Evolutionary conservation across 2,888 invertebrate species (phyloP).

Genomic region (Sycophila texana): DNA sequence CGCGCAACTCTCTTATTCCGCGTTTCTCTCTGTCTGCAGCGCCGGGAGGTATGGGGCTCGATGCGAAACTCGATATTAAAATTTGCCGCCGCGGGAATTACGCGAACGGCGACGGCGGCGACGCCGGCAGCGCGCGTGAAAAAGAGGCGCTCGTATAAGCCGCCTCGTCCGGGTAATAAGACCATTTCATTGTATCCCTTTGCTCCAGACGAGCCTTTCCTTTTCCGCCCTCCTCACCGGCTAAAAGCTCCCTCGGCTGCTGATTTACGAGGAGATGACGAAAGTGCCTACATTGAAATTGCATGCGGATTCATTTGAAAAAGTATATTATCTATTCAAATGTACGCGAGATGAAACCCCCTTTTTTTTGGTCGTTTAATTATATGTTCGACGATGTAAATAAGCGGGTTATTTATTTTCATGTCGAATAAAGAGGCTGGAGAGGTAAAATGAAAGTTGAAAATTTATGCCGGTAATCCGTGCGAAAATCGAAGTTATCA

Average conservation of each 20-base stretch:
- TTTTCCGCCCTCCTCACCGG: conserved; percentile 1
- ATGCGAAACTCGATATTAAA: conserved; percentile 75
- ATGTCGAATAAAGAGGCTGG: background rate
- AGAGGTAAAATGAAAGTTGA: background rate
- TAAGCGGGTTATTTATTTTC: too few relatives aligned
- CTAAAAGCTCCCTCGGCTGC: conserved; percentile 4
- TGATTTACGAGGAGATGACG: conserved; percentile 30
- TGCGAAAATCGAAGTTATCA: conserved; percentile 35
- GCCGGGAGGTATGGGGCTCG: conserved; percentile 65
- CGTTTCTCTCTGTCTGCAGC: conserved; percentile 48
- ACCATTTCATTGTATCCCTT: conserved; percentile 59
- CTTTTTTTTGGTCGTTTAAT: too few relatives aligned
- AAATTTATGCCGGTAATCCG: background rate
- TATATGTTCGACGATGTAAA: too few relatives aligned
- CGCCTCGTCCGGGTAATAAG: conserved; percentile 68
- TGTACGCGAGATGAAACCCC: too few relatives aligned
- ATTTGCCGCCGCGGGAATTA: conserved; percentile 70
- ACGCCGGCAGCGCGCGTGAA: conserved; percentile 56
- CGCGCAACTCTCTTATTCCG: conserved; percentile 23
- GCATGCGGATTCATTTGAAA: background rate
- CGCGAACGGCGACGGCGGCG: conserved; percentile 61
- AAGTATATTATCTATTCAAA: too few relatives aligned
- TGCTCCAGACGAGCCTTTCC: conserved; percentile 29
- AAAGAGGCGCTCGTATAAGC: conserved; percentile 62
- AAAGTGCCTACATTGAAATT: background rate